phyloP scores from a whole-genome alignment of 2,888 invertebrate genomes.

The Lepidocyrtinus sp. region DNA sequence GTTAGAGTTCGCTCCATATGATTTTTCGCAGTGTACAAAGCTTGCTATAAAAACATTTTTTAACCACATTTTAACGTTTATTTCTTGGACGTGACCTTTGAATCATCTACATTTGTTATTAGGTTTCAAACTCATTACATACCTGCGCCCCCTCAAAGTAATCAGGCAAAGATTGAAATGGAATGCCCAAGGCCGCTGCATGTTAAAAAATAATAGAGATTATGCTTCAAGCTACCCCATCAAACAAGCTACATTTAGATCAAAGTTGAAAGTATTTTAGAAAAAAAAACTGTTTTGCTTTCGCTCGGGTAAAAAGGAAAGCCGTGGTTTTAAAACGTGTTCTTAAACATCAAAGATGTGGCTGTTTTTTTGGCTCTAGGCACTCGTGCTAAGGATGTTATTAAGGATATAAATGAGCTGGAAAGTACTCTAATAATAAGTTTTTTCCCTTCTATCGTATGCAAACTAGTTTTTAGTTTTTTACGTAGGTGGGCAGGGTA shows the following conservation, averaged over 20 bases:
- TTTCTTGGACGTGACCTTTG: not conserved
- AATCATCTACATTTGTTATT: not conserved
- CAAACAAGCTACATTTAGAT: not conserved
- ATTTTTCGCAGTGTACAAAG: constrained; percentile 72
- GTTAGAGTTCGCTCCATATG: constrained; percentile 72
- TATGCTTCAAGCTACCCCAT: not conserved
- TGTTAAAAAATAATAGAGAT: not conserved
- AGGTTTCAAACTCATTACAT: constrained; percentile 24
- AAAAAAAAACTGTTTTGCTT: not conserved
- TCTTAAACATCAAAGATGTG: no score
- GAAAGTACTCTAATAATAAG: no score
- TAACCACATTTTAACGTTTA: not conserved
- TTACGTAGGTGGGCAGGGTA: not conserved
- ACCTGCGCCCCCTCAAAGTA: constrained; percentile 72
- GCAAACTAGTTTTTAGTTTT: not conserved
- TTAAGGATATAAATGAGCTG: no score
- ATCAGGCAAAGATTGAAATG: constrained; percentile 72
- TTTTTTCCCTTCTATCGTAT: no score
- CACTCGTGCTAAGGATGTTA: no score
- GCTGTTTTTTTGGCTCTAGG: no score
- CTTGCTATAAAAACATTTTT: constrained; percentile 60
- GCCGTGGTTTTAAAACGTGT: no score
- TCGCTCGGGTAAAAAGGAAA: not conserved
- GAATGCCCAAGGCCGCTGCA: constrained; percentile 71
- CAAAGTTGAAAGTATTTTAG: not conserved